These are phyloP conservation scores for Porites evermanni DNA, from an alignment of 92 coral and sea anemone genomes.

Conservation along the genomic window DNA sequence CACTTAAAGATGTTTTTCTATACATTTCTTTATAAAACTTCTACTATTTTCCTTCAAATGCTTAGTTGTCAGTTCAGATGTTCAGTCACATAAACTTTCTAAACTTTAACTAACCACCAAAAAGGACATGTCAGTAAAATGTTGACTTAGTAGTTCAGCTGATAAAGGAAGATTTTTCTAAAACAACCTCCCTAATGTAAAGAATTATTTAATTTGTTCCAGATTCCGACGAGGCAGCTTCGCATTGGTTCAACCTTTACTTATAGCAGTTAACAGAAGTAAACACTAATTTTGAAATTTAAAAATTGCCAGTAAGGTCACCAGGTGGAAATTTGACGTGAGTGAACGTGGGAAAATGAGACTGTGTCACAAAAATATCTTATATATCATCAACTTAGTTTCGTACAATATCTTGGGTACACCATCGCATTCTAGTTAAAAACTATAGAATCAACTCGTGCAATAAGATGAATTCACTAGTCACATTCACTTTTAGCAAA, in stretches of 20 bases:
- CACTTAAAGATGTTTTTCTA: too few species aligned
- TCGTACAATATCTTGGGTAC: too few species aligned
- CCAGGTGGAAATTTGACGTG: background rate
- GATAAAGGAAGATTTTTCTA: background rate
- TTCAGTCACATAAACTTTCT: too few species aligned
- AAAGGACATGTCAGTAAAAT: too few species aligned
- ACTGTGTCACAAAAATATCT: too few species aligned
- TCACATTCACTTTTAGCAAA: too few species aligned
- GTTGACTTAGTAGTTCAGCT: background rate
- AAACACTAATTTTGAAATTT: background rate
- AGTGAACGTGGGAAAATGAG: background rate
- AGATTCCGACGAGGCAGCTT: conserved; percentile 49
- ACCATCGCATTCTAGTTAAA: too few species aligned
- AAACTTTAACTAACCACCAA: too few species aligned
- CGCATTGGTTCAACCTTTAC: conserved; percentile 52
- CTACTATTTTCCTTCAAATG: too few species aligned
- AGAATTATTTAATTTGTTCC: conserved; percentile 39
- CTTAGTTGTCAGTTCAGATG: too few species aligned
- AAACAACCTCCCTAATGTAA: conserved; percentile 38
- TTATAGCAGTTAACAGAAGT: conserved; percentile 40
- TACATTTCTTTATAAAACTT: too few species aligned
- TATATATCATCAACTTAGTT: too few species aligned
- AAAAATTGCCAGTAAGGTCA: background rate
- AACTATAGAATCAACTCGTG: background rate
- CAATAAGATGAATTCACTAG: background rate